A percentile compares a stretch with the other conserved stretches of the same genome.
These are phyloP conservation scores for Suricata suricatta DNA, from an alignment of 2,113 vertebrate genomes.

Conservation along the genomic window DNA sequence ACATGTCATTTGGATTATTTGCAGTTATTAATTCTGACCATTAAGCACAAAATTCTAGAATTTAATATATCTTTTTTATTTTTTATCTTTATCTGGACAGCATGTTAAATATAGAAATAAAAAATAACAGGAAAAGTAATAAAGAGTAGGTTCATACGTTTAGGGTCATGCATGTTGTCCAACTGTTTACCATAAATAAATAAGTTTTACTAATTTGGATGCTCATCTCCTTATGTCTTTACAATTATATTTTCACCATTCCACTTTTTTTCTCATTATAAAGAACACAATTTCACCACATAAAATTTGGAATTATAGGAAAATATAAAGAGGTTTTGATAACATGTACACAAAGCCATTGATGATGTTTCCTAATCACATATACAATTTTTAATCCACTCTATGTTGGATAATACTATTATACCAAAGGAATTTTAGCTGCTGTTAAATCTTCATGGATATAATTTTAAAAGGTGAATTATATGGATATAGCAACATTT, in stretches of 20 bases:
- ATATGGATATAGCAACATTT: background rate
- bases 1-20: background rate
- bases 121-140: background rate
- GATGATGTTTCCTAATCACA: background rate
- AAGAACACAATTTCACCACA: background rate
- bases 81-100: background rate
- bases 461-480: background rate
- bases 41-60: background rate
- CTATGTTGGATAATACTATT: background rate
- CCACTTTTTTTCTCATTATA: background rate
- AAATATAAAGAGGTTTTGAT: background rate
- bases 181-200: background rate
- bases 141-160: background rate
- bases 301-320: background rate
- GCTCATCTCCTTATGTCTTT: background rate
- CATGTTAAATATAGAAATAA: background rate
- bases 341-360: background rate
- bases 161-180: background rate
- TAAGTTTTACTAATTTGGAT: background rate
- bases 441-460: background rate
- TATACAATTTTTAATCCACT: background rate
- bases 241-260: conserved; percentile 21
- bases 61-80: background rate
- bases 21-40: background rate
- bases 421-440: background rate